Conservation (phyloP, 2,797 vertebrate genomes). For the Clamator glandarius region DNA sequence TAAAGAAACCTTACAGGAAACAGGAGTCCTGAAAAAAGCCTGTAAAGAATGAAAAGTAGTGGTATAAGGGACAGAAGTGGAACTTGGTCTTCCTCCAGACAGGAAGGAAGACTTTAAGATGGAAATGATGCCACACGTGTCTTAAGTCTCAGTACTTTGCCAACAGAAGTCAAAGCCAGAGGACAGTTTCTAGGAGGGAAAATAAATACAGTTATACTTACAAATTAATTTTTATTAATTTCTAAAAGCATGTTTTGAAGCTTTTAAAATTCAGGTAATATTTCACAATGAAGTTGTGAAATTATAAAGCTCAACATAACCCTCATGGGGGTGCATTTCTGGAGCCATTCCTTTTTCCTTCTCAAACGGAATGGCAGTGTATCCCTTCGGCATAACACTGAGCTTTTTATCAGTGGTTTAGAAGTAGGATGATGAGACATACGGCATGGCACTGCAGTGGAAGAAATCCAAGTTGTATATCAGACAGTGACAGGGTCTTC, state of each 20-base stretch:
- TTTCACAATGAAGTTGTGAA: neutral
- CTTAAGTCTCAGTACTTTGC: neutral
- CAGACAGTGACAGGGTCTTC: neutral
- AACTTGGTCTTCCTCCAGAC: neutral
- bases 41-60: neutral
- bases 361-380: neutral
- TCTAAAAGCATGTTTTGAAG: neutral
- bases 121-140: neutral
- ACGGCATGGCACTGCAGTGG: rapidly evolving
- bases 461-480: neutral
- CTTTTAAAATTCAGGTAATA: neutral
- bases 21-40: neutral
- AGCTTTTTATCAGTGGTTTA: neutral
- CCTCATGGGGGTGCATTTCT: neutral
- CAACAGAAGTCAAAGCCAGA: neutral
- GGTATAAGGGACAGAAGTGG: neutral
- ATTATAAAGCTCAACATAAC: neutral
- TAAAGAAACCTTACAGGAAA: neutral
- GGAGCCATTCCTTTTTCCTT: neutral
- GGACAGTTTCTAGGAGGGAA: neutral
- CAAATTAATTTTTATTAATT: neutral
- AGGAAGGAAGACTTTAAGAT: neutral
- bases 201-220: neutral
- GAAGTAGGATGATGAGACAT: neutral
- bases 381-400: neutral